Evolutionary conservation across 64 coral and sea anemone species (phyloP), one percentile per base, ranked within the genome.

Genomic region (Orbicella faveolata): DNA sequence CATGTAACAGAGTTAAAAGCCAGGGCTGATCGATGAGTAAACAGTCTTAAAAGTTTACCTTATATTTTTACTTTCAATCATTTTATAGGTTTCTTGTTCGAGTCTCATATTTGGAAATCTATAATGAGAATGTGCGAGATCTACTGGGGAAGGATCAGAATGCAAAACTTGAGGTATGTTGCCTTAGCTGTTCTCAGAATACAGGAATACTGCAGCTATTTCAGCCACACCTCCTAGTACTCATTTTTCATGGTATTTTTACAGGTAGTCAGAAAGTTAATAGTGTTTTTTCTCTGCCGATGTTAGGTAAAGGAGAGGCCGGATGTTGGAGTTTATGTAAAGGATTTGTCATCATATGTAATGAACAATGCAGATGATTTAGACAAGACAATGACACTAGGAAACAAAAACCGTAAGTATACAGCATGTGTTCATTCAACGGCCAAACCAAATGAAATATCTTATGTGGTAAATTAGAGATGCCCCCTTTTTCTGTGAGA

Each of bases 281-380:
- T 17, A n/a, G 33, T 20, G 34, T 39, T 41, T 76, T 65, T n/a
- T 20, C 16, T 18, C 26, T 75, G 52, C 6, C 62, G 34, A 17
- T 68, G 77, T 21, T 62, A 98, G 96, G 96, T 98, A 12, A 98
- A 98, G 86, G 96, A 98, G 75, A 74, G 96, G 14, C 96, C 96
- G 13, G 93, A 98, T 74, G 59, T 98, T 88, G 96, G 96, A 79
- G 96, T 98, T 21, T 98, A 98, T 86, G 96, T 98, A 12, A 98
- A 98, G 79, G 96, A 98, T 81, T 93, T 98, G 64, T 98, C 96
- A 7, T 87, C 93, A n/a, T 98, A 98, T 74, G 96, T 98, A 0
- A 93, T 98, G 91, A 98, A 98, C 74, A 98, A 98, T 91, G 96
- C 96, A 53, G 96, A 98, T 82, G 94, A 98, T 68, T 89, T 98